phyloP scores from a whole-genome alignment of 2,888 invertebrate species.

The Pammene aurita region DNA sequence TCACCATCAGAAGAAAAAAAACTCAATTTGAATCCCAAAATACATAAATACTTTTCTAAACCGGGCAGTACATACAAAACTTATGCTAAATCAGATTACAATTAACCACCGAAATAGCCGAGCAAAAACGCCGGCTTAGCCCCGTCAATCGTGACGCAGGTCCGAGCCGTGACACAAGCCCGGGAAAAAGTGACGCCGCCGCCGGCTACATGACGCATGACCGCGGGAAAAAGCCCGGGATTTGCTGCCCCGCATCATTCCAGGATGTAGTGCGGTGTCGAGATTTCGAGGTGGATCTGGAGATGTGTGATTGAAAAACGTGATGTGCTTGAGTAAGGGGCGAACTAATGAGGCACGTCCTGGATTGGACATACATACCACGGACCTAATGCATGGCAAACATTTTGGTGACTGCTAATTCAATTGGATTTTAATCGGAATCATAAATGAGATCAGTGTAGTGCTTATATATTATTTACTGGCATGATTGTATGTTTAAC shows the following conservation, averaged over 20 bases:
- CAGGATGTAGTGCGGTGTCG: constrained; percentile 24
- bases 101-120: constrained; percentile 19
- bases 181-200: constrained; percentile 38
- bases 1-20: no score
- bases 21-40: neutral
- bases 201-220: constrained; percentile 36
- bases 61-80: constrained; percentile 1
- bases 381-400: neutral
- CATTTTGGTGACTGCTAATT: neutral
- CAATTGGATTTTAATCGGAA: neutral
- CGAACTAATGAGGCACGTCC: constrained; percentile 9
- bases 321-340: constrained; percentile 13
- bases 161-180: constrained; percentile 17
- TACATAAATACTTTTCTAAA: neutral
- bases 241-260: constrained; percentile 22
- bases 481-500: no score
- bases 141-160: constrained; percentile 38
- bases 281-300: constrained; percentile 32
- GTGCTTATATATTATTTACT: no score
- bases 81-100: constrained; percentile 17
- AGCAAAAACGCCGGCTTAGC: constrained; percentile 26
- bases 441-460: neutral
- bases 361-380: neutral
- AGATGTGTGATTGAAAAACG: constrained; percentile 24
- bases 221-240: constrained; percentile 28